Conservation (phyloP, 2,797 vertebrate species). For the Tympanoctomys barrerae region DNA sequence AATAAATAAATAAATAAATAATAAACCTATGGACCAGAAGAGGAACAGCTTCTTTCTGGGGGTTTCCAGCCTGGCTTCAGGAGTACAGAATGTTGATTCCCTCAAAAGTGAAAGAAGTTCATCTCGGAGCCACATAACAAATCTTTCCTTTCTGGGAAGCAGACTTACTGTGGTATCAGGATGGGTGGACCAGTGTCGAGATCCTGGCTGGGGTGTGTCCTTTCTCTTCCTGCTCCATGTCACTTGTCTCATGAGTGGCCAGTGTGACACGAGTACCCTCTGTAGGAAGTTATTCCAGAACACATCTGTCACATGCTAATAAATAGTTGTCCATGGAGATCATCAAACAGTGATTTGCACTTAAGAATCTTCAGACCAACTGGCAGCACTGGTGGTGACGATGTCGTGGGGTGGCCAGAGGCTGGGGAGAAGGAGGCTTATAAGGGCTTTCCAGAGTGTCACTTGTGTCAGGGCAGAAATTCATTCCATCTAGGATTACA, state of each 20-base stretch:
- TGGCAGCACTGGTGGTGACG: background rate
- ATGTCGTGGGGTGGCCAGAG: background rate
- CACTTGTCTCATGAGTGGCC: background rate
- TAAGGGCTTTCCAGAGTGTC: background rate
- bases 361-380: slow-evolving; percentile 10
- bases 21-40: slow-evolving; percentile 60
- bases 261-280: background rate
- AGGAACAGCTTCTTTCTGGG: slow-evolving; percentile 64
- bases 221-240: background rate
- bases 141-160: slow-evolving; percentile 40
- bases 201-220: background rate
- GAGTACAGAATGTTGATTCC: background rate
- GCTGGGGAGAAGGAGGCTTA: background rate
- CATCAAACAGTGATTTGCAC: background rate
- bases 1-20: too few relatives aligned
- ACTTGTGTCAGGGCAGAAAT: slow-evolving; percentile 33
- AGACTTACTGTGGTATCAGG: slow-evolving; percentile 13
- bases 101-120: slow-evolving; percentile 61
- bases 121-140: slow-evolving; percentile 51
- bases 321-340: background rate
- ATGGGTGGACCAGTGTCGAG: background rate
- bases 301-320: background rate
- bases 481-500: background rate
- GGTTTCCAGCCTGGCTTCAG: slow-evolving; percentile 66
- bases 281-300: background rate